phyloP scores from a whole-genome alignment of 2,888 invertebrate genomes.

The Parnassius mnemosyne region DNA sequence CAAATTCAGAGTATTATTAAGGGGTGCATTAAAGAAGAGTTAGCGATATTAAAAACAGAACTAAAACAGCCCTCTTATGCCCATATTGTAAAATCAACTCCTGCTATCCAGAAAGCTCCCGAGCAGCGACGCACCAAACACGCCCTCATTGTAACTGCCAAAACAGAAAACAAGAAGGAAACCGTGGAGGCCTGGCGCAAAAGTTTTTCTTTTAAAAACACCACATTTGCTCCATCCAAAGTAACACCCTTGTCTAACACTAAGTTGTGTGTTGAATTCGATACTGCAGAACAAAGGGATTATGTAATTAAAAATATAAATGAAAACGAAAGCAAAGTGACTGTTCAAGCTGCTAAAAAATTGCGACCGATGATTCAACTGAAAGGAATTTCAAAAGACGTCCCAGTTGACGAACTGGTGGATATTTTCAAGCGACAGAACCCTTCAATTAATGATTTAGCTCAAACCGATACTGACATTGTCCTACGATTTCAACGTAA shows the following conservation, averaged over 20 bases:
- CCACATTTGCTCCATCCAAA: background rate
- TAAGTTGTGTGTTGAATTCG: background rate
- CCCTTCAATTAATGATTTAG: background rate
- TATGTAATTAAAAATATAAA: background rate
- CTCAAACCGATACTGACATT: background rate
- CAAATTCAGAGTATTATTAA: background rate
- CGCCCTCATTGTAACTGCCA: background rate
- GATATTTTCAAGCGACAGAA: background rate
- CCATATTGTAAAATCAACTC: background rate
- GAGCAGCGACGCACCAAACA: background rate
- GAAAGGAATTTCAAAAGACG: background rate
- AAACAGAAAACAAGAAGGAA: background rate
- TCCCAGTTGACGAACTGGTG: background rate
- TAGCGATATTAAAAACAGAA: background rate
- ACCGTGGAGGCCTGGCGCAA: background rate
- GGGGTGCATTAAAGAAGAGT: background rate
- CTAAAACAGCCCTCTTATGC: background rate
- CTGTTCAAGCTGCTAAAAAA: conserved; percentile 2
- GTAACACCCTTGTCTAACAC: background rate
- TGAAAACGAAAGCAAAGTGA: background rate
- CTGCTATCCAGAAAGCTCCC: background rate
- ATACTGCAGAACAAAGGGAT: background rate
- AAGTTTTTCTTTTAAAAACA: conserved; percentile 1
- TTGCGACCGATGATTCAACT: background rate
- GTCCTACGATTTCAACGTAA: background rate